A percentile compares a stretch with the other conserved stretches of the same genome.
Conservation (phyloP, 2,797 vertebrate genomes). For the Sandelia bainsii region DNA sequence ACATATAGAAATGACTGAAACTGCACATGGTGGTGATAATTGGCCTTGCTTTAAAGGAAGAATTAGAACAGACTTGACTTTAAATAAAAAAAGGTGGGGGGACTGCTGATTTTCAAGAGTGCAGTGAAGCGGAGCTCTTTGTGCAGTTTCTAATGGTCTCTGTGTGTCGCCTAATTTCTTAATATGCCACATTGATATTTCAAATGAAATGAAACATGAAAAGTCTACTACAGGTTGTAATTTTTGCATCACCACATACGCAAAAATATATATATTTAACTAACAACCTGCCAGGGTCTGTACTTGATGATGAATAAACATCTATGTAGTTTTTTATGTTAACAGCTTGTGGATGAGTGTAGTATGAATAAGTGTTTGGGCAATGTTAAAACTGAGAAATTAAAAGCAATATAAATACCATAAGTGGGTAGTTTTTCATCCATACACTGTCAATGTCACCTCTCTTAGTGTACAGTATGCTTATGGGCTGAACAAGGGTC, state of each 20-base stretch:
- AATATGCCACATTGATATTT: not conserved
- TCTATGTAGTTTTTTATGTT: not conserved
- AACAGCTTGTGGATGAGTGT: not conserved
- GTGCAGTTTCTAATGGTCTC: not conserved
- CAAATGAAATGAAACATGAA: not conserved
- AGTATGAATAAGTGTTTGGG: not conserved
- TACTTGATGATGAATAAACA: not conserved
- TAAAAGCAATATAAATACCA: too few species aligned
- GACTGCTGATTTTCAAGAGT: not conserved
- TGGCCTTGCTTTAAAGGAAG: not conserved
- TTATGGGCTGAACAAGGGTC: not conserved
- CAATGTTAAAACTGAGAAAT: too few species aligned
- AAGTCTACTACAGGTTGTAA: not conserved
- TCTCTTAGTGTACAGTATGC: not conserved
- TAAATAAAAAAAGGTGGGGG: not conserved
- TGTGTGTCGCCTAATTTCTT: not conserved
- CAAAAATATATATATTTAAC: not conserved
- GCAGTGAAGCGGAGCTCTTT: not conserved
- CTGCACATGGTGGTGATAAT: not conserved
- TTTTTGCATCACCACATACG: not conserved
- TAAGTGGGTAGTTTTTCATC: not conserved
- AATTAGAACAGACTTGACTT: constrained; percentile 1
- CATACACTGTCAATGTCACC: not conserved
- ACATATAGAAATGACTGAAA: not conserved
- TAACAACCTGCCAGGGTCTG: not conserved